Evolutionary conservation across 2,888 invertebrate genomes (phyloP), one percentile per base, ranked within the genome.

Genomic region (Chironomus tentans): DNA sequence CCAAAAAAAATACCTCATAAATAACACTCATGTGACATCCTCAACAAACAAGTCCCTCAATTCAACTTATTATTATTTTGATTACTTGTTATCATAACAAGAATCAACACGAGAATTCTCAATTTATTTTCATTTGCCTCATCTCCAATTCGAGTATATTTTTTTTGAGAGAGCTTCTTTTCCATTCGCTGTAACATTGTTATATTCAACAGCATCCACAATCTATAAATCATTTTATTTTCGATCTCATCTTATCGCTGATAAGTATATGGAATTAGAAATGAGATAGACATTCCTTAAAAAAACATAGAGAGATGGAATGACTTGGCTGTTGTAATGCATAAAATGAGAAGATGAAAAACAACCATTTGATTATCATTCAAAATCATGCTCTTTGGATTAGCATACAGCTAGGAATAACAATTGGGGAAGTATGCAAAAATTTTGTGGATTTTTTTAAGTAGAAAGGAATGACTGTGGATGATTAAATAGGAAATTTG

Each of bases 161-260:
- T 18, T 15, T n/a, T 50, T 50, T 24, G n/a, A n/a, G 22, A 24
- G 22, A 24, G 22, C 28, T 4, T 24, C 24, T 24, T 5, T 10
- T 38, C 38, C 38, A 1, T 1, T 10, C 10, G 6, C 28, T 28
- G 28, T 28, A 4, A 38, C 10, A 38, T 38, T 38, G 10, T 21
- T 65, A 65, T 65, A 24, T 24, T 65, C 65, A 65, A 24, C 65
- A 65, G 65, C 65, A 65, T 65, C 65, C 5, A 65, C 22, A 65
- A 65, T 65, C 65, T 18, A 65, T 65, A 65, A 65, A 65, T 65
- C 65, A 65, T 65, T 65, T 65, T 13, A 65, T 65, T 22, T 24
- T 65, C 65, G 4, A 62, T 65, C 22, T 65, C 24, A 13, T 24
- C 56, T 65, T 21, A 65, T 65, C 65, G 65, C 24, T 21, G 65